Evolutionary conservation across 2,113 vertebrate genomes (phyloP), one percentile per base, ranked within the genome.

Genomic region (Nanorana parkeri): DNA sequence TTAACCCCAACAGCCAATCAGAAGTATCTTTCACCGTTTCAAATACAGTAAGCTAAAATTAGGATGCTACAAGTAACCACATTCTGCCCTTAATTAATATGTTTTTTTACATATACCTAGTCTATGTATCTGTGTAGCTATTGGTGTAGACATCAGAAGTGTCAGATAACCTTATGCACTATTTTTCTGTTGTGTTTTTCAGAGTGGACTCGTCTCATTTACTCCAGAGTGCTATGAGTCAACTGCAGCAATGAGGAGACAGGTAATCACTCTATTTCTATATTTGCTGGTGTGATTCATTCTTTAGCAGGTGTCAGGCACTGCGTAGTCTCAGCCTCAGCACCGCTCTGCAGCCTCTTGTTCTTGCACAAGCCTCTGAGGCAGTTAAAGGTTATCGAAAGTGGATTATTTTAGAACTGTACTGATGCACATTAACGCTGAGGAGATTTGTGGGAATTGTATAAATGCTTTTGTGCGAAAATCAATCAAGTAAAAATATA

Each of bases 151-250:
- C 23, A 15, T 51, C 17, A 71, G 32, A 36, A 36, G 32, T 36
- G 5, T 36, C 32, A 6, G 23, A 26, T 17, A 24, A 5, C 24
- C 19, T 11, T 54, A 54, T 71, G 13, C 17, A 28, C 68, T 36
- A 16, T 81, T 67, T 78, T 55, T 63, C 8, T 80, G 6, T 51
- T n/a, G 1, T 78, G 32, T 67, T 52, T 74, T 64, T 55, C 20
- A 82, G 80, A 75, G 80, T 67, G 80, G 60, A 19, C 63, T 56
- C 29, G 61, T 64, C 29, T 75, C 71, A 65, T 74, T 68, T 82
- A 20, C 71, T 56, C 80, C 64, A 47, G 80, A 82, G 23, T 82
- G 28, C 29, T 74, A 67, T 81, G 79, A 81, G 47, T 36, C 79
- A 66, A 17, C 61, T 55, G 20, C 80, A 24, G 36, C 61, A 28